These are phyloP conservation scores for Rhinichthys osculus DNA, from an alignment of 2,797 vertebrate species.

Conservation along the genomic window DNA sequence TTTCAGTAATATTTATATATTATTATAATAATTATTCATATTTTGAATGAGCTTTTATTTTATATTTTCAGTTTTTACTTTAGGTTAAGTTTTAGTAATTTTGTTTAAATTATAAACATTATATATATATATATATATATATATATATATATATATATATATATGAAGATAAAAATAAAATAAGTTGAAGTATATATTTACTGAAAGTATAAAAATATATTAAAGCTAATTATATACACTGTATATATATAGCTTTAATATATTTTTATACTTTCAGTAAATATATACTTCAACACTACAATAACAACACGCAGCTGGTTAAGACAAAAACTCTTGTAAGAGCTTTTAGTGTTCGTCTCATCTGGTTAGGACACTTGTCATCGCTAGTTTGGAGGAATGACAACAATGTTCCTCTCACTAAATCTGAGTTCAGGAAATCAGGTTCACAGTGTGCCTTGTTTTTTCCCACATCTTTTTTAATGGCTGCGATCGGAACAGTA, in stretches of 20 bases:
- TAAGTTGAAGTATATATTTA: too few relatives aligned
- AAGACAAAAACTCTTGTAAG: not conserved
- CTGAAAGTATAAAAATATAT: too few relatives aligned
- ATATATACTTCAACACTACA: too few relatives aligned
- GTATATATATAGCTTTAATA: too few relatives aligned
- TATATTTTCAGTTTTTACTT: not conserved
- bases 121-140: too few relatives aligned
- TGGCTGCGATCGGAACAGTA: slow-evolving; percentile 86
- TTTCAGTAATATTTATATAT: not conserved
- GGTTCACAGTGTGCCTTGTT: slow-evolving; percentile 72
- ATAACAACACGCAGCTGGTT: not conserved
- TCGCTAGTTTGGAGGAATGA: not conserved
- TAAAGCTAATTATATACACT: too few relatives aligned
- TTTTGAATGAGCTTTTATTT: not conserved
- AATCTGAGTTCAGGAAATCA: slow-evolving; percentile 48
- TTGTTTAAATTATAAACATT: not conserved
- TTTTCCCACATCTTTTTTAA: slow-evolving; percentile 64
- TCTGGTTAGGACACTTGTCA: slow-evolving; percentile 27
- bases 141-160: too few relatives aligned
- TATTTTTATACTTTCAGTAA: too few relatives aligned
- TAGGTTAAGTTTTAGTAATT: not conserved
- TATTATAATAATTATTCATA: not conserved
- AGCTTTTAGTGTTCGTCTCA: slow-evolving; percentile 1
- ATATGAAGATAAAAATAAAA: too few relatives aligned
- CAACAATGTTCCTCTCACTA: slow-evolving; percentile 49